phyloP scores from a whole-genome alignment of 2,797 vertebrate species.

The Taenioides sp. region DNA sequence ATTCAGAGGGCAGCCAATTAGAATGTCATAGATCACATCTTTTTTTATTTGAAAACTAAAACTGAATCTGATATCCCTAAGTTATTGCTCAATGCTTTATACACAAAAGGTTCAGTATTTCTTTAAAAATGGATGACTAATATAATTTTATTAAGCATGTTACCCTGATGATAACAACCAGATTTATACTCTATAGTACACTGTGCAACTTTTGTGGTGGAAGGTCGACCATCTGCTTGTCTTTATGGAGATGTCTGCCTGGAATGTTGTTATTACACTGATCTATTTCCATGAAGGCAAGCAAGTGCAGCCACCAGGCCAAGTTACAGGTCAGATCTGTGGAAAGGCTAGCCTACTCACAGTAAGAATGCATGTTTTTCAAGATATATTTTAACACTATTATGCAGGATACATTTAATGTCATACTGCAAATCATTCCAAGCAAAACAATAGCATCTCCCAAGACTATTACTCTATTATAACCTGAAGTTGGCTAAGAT shows the following conservation, averaged over 20 bases:
- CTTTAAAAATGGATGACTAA: neutral
- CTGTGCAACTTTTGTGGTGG: neutral
- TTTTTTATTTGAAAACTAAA: conserved; percentile 38
- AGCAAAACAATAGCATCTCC: neutral
- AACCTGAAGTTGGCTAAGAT: neutral
- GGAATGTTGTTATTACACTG: too few relatives aligned
- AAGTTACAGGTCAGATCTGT: too few relatives aligned
- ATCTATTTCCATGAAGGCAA: neutral
- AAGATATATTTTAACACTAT: neutral
- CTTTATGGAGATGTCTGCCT: too few relatives aligned
- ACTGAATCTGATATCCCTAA: conserved; percentile 14
- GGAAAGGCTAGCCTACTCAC: neutral
- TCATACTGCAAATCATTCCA: neutral
- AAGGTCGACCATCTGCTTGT: neutral
- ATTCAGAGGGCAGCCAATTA: conserved; percentile 32
- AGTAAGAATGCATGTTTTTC: neutral
- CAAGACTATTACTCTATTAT: neutral
- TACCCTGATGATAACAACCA: neutral
- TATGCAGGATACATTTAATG: neutral
- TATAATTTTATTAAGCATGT: neutral
- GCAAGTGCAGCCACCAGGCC: too few relatives aligned
- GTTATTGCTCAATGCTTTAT: conserved; percentile 8
- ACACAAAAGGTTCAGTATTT: conserved; percentile 13
- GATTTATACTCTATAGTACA: neutral
- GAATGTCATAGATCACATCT: conserved; percentile 23